A percentile compares a stretch with the other conserved stretches of the same genome.
phyloP scores from a whole-genome alignment of 2,888 invertebrate species.

The Allophyes oxyacanthae region DNA sequence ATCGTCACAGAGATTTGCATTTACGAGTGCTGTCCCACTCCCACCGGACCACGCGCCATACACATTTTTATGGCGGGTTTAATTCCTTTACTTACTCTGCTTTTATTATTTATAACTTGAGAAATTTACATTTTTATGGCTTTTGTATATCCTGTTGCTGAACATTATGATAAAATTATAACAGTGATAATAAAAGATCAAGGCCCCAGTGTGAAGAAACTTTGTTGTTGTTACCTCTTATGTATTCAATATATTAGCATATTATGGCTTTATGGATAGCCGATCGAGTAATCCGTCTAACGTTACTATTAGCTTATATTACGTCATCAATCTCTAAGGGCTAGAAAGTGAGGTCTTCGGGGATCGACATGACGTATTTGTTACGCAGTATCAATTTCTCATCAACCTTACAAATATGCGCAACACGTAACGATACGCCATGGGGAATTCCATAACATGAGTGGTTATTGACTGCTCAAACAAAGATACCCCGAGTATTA shows the following conservation, averaged over 20 bases:
- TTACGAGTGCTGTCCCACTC: conserved; percentile 27
- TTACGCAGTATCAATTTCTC: conserved; percentile 48
- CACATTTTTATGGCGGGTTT: conserved; percentile 44
- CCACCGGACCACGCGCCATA: conserved; percentile 17
- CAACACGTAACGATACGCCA: conserved; percentile 31
- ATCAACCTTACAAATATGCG: conserved; percentile 31
- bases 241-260: conserved; percentile 47
- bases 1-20: conserved; percentile 43
- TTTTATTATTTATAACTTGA: conserved; percentile 46
- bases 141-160: conserved; percentile 43
- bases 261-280: conserved; percentile 29
- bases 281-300: conserved; percentile 28
- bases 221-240: conserved; percentile 18
- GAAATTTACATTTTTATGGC: conserved; percentile 50
- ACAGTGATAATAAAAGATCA: conserved; percentile 45
- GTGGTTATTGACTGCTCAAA: conserved; percentile 42
- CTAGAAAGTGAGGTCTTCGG: conserved; percentile 59
- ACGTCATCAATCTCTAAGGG: conserved; percentile 51
- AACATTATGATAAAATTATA: conserved; percentile 40
- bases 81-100: conserved; percentile 41
- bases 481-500: too few species aligned
- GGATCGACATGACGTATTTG: conserved; percentile 48
- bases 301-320: conserved; percentile 38
- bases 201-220: conserved; percentile 43
- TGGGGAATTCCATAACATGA: conserved; percentile 37